Base-by-base conservation (phyloP, 2,113 vertebrate genomes). In the Etheostoma spectabile region DNA sequence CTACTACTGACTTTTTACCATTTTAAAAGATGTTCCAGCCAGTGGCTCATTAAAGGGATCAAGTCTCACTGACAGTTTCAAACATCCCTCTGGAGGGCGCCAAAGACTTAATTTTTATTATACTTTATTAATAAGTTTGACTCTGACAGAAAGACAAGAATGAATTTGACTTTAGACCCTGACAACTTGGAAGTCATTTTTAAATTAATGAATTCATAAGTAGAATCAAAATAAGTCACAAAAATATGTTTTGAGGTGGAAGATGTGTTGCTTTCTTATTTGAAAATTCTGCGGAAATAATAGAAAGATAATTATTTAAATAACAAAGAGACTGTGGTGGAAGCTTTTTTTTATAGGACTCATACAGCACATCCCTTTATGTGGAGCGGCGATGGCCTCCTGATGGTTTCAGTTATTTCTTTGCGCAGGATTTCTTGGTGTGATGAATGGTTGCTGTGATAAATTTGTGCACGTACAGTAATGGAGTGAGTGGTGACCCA, bases 41-140 rank as follows among this genome's bases (percentile, higher is more conserved):
- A 35, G 22, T n/a, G 8, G 52, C 61, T 71, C n/a, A 27, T 57
- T 21, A 15, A 72, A 65, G 11, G 2, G 49, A 49, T 4, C 19
- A 33, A 30, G 4, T 62, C 27, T 79, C 56, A 56, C 16, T 57
- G 52, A 52, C 16, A 65, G 15, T 61, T 62, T 42, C 14, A 68
- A 49, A 35, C n/a, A 22, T 27, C 12, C 88, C 93, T 82, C 82
- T 63, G 75, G 91, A 62, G 74, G 92, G 86, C 80, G 80, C 73
- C 75, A 78, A 49, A 86, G 83, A 24, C 46, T 68, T 53, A n/a
- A n/a, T n/a, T n/a, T n/a, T n/a, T n/a, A n/a, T n/a, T n/a, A n/a
- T n/a, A n/a, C n/a, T n/a, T n/a, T n/a, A n/a, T n/a, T n/a, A n/a
- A n/a, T n/a, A 73, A 5, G 1, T 45, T 73, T 63, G 46, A 30